Evolutionary conservation across 1,140 invertebrate genomes (phyloP).

Genomic region (Oncopodura yosiiana): DNA sequence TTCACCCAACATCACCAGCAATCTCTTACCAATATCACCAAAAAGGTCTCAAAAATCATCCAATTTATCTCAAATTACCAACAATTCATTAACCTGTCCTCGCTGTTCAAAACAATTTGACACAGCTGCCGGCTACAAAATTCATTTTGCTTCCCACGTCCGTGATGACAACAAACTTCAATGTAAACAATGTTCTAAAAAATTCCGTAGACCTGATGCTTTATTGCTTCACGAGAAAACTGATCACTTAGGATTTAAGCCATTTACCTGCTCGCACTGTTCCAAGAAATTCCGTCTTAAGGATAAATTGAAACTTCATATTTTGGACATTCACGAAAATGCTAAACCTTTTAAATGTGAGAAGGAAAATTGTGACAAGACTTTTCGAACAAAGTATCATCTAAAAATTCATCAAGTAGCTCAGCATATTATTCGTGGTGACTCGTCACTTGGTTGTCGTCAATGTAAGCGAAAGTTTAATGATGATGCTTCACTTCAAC

Average conservation of each 20-base stretch:
- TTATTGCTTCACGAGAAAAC: constrained; percentile 10
- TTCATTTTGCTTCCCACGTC: constrained; percentile 18
- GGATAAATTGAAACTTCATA: constrained; percentile 17
- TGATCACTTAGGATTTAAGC: constrained; percentile 19
- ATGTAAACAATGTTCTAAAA: constrained; percentile 18
- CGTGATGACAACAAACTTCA: constrained; percentile 18
- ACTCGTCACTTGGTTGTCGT: constrained; percentile 13
- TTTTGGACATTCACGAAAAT: constrained; percentile 19
- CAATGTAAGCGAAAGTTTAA: constrained; percentile 20
- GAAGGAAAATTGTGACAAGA: constrained; percentile 24
- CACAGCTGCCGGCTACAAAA: constrained; percentile 10
- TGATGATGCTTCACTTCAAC: constrained; percentile 6
- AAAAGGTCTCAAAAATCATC: too few species aligned
- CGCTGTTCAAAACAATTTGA: constrained; percentile 14
- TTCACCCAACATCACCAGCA: too few species aligned
- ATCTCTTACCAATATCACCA: too few species aligned
- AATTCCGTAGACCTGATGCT: constrained; percentile 16
- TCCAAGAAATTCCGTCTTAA: constrained; percentile 12
- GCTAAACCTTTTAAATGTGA: constrained; percentile 15
- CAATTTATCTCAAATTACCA: too few species aligned
- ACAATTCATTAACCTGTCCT: constrained; percentile 3
- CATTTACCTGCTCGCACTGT: constrained; percentile 15
- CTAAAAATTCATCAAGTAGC: constrained; percentile 21
- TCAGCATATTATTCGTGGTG: constrained; percentile 13
- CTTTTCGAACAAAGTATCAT: constrained; percentile 21